Conservation (phyloP, 2,888 invertebrate species). For the Geophilus truncorum region DNA sequence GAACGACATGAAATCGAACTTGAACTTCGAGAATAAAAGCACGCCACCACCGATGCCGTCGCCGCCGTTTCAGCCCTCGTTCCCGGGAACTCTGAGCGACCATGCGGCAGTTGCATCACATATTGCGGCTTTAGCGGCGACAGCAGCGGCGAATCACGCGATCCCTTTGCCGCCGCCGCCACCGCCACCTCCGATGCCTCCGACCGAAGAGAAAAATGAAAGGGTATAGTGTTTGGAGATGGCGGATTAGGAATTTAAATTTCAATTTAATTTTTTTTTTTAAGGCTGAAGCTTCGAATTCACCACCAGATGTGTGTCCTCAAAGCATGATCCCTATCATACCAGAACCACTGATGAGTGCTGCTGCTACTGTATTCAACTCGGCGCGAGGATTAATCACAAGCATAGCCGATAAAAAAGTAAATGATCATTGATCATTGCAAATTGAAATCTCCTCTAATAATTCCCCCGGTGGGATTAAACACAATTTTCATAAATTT, state of each 20-base stretch:
- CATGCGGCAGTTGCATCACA: neutral
- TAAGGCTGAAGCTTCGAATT: neutral
- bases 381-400: slow-evolving; percentile 38
- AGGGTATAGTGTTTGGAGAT: neutral
- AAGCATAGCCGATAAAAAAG: neutral
- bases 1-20: neutral
- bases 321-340: slow-evolving; percentile 38
- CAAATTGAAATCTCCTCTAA: no score
- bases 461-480: no score
- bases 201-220: neutral
- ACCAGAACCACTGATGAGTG: slow-evolving; percentile 40
- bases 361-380: slow-evolving; percentile 40
- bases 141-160: neutral
- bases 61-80: neutral
- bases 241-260: neutral
- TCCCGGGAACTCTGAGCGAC: neutral
- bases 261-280: neutral
- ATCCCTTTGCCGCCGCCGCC: neutral
- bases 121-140: neutral
- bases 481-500: no score
- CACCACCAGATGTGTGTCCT: neutral
- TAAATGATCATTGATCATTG: no score
- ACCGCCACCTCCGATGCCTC: neutral
- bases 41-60: neutral
- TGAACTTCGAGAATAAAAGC: neutral